phyloP scores from a whole-genome alignment of 2,797 vertebrate genomes.

The Limosa lapponica region DNA sequence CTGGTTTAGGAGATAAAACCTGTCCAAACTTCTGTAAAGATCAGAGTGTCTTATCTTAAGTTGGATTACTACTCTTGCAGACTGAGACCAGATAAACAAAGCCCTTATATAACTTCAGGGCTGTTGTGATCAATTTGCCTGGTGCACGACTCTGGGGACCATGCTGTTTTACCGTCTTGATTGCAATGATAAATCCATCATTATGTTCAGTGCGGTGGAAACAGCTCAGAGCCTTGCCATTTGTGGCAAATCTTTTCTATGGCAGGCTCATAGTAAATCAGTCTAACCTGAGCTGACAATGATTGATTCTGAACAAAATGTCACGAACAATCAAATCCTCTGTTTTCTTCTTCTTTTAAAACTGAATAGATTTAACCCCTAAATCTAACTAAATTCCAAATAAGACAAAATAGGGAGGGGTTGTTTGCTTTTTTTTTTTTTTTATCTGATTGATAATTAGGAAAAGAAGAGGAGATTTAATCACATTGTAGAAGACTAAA shows the following conservation, averaged over 20 bases:
- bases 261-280: slow-evolving; percentile 70
- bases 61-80: slow-evolving; percentile 27
- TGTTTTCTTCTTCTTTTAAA: slow-evolving; percentile 53
- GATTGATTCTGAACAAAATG: slow-evolving; percentile 76
- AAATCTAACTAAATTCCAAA: slow-evolving; percentile 60
- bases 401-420: neutral
- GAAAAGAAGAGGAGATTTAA: neutral
- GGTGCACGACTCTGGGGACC: slow-evolving; percentile 65
- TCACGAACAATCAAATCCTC: slow-evolving; percentile 74
- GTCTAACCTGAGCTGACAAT: slow-evolving; percentile 70
- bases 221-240: slow-evolving; percentile 53
- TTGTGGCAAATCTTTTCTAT: slow-evolving; percentile 65
- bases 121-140: slow-evolving; percentile 70
- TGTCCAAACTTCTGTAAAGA: slow-evolving; percentile 10
- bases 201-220: slow-evolving; percentile 62
- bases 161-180: slow-evolving; percentile 77
- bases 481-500: slow-evolving; percentile 3
- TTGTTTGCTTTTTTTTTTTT: neutral
- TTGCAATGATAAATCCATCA: slow-evolving; percentile 75
- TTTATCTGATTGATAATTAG: neutral
- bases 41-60: slow-evolving; percentile 9
- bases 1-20: slow-evolving; percentile 15
- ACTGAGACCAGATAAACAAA: slow-evolving; percentile 61
- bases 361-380: slow-evolving; percentile 47
- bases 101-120: slow-evolving; percentile 47